Evolutionary conservation across 2,888 invertebrate genomes (phyloP).

Genomic region (Eupithecia tripunctaria): DNA sequence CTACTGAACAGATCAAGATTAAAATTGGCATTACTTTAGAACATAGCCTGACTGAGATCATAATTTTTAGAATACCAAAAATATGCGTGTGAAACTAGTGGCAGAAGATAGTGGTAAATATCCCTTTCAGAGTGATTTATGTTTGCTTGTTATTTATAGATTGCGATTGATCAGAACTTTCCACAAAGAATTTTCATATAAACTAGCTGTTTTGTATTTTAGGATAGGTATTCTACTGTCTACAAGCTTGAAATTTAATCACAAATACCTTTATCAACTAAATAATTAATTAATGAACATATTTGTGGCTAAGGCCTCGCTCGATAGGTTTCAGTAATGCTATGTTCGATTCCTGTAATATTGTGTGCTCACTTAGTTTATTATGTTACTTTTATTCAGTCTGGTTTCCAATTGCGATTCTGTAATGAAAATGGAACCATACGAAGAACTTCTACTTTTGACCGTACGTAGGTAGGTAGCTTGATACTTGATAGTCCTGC

Average conservation of each 20-base stretch:
- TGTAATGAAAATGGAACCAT: neutral
- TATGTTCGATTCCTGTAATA: neutral
- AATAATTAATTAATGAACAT: neutral
- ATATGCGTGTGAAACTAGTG: no score
- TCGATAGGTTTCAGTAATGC: neutral
- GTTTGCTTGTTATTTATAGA: neutral
- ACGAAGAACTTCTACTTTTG: neutral
- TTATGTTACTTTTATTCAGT: neutral
- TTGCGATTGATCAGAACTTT: neutral
- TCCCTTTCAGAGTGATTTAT: neutral
- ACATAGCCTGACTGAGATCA: no score
- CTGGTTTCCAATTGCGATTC: neutral
- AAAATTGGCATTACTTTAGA: no score
- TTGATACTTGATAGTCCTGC: neutral
- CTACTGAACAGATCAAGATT: no score
- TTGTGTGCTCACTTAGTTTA: neutral
- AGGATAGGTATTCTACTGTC: neutral
- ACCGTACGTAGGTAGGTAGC: neutral
- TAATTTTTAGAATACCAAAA: no score
- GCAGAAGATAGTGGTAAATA: no score
- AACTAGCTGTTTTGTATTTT: neutral
- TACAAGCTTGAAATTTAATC: neutral
- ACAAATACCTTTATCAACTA: neutral
- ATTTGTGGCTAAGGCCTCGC: neutral
- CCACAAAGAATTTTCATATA: neutral